Percentiles rank a stretch among this genome's conserved stretches.
phyloP scores from a whole-genome alignment of 1,140 invertebrate species.

The Heliconius congener region DNA sequence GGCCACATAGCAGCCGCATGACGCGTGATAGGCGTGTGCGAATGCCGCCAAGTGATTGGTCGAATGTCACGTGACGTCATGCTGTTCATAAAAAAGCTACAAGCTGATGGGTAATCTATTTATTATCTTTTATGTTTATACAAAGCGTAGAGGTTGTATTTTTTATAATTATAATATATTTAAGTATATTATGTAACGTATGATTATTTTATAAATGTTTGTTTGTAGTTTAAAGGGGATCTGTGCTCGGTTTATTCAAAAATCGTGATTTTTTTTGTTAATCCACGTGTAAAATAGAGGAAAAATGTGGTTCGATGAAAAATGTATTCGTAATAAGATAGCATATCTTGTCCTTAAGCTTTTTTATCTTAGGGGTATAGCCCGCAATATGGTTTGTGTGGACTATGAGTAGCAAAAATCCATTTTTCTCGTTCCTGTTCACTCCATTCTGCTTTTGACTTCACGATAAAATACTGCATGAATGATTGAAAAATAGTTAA shows the following conservation, averaged over 20 bases:
- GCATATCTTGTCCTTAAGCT: no score
- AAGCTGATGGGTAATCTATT: not conserved
- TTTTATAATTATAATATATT: not conserved
- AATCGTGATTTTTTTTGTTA: not conserved
- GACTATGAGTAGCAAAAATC: no score
- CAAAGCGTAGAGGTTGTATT: not conserved
- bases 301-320: not conserved
- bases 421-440: no score
- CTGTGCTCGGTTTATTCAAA: not conserved
- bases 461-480: no score
- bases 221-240: not conserved
- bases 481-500: no score
- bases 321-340: not conserved
- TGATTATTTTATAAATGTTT: not conserved
- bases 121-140: conserved; percentile 1
- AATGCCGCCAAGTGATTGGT: conserved; percentile 42
- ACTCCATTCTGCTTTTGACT: no score
- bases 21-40: conserved; percentile 58
- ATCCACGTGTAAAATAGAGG: not conserved
- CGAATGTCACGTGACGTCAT: conserved; percentile 39
- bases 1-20: conserved; percentile 51
- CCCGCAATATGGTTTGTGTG: no score
- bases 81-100: not conserved
- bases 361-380: no score
- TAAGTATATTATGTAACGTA: not conserved